Percentiles rank a stretch among this genome's conserved stretches.
Evolutionary conservation across 2,797 vertebrate species (phyloP).

Genomic region (Poecilia velifera): DNA sequence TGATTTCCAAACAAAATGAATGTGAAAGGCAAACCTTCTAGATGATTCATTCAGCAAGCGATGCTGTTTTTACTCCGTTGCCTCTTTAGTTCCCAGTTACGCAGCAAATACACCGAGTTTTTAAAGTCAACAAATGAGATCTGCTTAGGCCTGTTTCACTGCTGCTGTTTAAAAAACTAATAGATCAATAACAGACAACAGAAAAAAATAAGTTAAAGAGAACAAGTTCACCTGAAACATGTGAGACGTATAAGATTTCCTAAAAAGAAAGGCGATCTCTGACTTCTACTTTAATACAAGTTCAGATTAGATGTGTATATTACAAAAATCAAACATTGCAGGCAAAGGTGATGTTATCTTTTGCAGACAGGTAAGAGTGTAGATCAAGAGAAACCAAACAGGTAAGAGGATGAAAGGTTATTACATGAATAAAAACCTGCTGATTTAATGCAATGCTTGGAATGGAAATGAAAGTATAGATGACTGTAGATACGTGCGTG

Average conservation of each 20-base stretch:
- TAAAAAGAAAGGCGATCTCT: constrained; percentile 36
- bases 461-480: constrained; percentile 2
- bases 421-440: neutral
- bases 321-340: constrained; percentile 21
- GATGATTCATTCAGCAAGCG: constrained; percentile 12
- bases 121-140: constrained; percentile 11
- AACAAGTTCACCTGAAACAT: neutral
- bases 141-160: constrained; percentile 17
- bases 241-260: neutral
- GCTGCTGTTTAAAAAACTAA: constrained; percentile 14
- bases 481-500: neutral
- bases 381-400: constrained; percentile 12
- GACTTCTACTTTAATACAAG: neutral
- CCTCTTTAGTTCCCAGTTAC: constrained; percentile 33
- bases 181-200: constrained; percentile 5
- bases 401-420: constrained; percentile 15
- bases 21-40: constrained; percentile 57
- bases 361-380: constrained; percentile 14
- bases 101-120: constrained; percentile 5
- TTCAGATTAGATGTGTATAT: neutral
- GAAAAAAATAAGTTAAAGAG: neutral
- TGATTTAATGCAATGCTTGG: constrained; percentile 15
- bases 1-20: constrained; percentile 81
- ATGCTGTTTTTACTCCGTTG: constrained; percentile 1
- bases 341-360: constrained; percentile 36